phyloP scores from a whole-genome alignment of 2,888 invertebrate genomes.

The Ophioninae sp. region DNA sequence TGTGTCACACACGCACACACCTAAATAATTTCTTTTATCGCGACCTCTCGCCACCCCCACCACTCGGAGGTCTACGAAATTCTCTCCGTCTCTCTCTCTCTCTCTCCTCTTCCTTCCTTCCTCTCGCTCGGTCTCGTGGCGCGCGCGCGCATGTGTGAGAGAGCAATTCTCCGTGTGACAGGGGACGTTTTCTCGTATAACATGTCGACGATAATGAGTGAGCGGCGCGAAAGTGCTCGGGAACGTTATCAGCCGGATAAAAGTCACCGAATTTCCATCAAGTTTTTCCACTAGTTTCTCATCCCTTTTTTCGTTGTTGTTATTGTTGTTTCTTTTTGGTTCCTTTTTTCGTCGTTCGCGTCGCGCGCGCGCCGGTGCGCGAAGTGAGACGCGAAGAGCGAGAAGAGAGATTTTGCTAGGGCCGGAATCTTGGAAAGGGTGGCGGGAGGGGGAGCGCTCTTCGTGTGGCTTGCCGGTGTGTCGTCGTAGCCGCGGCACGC shows the following conservation, averaged over 20 bases:
- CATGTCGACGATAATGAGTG: conserved; percentile 47
- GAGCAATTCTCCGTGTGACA: conserved; percentile 8
- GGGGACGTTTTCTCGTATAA: conserved; percentile 19
- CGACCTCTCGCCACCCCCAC: conserved; percentile 24
- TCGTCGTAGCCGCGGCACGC: conserved; percentile 35
- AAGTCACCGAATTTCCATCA: neutral
- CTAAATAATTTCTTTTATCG: conserved; percentile 4
- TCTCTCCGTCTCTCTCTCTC: conserved; percentile 23
- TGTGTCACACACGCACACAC: neutral
- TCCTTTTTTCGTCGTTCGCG: neutral
- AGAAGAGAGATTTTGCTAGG: conserved; percentile 43
- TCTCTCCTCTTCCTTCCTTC: conserved; percentile 1
- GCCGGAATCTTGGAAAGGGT: conserved; percentile 24
- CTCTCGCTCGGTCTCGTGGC: conserved; percentile 7
- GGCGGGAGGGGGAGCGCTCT: conserved; percentile 41
- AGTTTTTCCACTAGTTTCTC: neutral
- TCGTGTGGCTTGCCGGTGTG: conserved; percentile 42
- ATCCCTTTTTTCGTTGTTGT: too few relatives aligned
- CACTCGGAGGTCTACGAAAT: conserved; percentile 43
- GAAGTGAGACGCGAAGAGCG: conserved; percentile 27
- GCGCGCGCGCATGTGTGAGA: conserved; percentile 36
- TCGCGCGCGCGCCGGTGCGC: neutral
- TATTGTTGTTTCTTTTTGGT: neutral
- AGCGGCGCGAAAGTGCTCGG: conserved; percentile 46
- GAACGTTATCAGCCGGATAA: conserved; percentile 32